Conservation (phyloP, 2,113 vertebrate species). For the Zingel zingel region DNA sequence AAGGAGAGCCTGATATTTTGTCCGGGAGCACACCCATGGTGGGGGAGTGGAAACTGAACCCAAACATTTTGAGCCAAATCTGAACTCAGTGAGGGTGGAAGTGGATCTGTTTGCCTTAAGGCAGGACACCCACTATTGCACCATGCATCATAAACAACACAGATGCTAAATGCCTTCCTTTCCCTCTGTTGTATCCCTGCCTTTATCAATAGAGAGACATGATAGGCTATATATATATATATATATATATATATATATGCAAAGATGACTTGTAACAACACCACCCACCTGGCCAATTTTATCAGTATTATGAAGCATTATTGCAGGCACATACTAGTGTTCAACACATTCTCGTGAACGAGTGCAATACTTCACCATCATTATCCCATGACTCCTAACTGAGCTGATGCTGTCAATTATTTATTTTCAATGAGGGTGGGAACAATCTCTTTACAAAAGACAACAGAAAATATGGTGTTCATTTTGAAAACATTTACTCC, state of each 20-base stretch:
- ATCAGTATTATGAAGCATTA: constrained; percentile 18
- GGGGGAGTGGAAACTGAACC: constrained; percentile 17
- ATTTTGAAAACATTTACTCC: constrained; percentile 5
- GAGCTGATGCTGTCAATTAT: neutral
- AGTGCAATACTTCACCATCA: neutral
- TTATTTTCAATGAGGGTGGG: neutral
- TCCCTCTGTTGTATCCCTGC: constrained; percentile 31
- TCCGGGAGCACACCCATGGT: neutral
- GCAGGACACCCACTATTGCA: constrained; percentile 43
- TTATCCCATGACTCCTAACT: neutral
- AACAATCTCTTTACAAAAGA: neutral
- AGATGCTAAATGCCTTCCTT: constrained; percentile 31
- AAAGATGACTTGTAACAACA: constrained; percentile 46
- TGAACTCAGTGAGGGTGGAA: constrained; percentile 39
- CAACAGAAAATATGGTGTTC: neutral
- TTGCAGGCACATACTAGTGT: neutral
- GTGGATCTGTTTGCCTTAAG: constrained; percentile 44
- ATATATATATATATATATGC: neutral
- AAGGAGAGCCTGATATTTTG: constrained; percentile 24
- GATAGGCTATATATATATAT: neutral
- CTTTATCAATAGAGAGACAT: constrained; percentile 10
- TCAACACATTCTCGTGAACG: neutral
- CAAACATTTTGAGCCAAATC: constrained; percentile 47
- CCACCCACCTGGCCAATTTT: constrained; percentile 39
- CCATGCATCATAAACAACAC: constrained; percentile 19